Evolutionary conservation across 2,113 vertebrate genomes (phyloP).

Genomic region (Dolichotis patagonum): DNA sequence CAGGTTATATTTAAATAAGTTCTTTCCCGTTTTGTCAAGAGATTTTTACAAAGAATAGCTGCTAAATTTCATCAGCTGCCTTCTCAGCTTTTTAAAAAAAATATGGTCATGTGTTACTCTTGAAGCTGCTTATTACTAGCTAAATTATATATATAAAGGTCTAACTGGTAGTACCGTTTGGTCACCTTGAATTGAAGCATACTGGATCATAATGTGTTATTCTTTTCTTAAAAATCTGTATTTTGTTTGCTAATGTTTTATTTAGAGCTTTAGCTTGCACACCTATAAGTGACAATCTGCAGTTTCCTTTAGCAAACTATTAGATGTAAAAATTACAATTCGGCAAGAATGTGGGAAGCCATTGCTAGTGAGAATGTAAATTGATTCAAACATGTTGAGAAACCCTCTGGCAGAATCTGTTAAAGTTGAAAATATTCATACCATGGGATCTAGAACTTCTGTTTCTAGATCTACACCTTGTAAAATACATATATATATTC

Average conservation of each 20-base stretch:
- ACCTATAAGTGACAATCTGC: background rate
- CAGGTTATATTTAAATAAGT: conserved; percentile 6
- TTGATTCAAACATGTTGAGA: conserved; percentile 34
- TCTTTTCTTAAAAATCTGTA: conserved; percentile 35
- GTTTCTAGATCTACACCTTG: background rate
- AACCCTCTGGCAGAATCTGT: conserved; percentile 16
- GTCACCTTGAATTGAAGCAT: conserved; percentile 54
- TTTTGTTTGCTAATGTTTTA: conserved; percentile 18
- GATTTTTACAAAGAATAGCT: conserved; percentile 29
- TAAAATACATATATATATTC: background rate
- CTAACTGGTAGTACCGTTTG: background rate
- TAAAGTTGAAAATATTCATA: conserved; percentile 42
- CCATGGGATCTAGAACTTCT: conserved; percentile 15
- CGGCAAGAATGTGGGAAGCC: background rate
- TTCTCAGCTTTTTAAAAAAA: background rate
- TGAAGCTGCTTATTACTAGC: background rate
- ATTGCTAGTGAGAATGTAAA: background rate
- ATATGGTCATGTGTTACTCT: background rate
- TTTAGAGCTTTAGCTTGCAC: conserved; percentile 50
- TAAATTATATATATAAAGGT: background rate
- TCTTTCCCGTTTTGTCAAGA: conserved; percentile 7
- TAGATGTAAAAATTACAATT: conserved; percentile 17
- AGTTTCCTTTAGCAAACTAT: background rate
- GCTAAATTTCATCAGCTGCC: conserved; percentile 36
- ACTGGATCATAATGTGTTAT: conserved; percentile 13